These are phyloP conservation scores for Misgurnus mizolepis DNA, from an alignment of 2,113 vertebrate species.

Conservation along the genomic window DNA sequence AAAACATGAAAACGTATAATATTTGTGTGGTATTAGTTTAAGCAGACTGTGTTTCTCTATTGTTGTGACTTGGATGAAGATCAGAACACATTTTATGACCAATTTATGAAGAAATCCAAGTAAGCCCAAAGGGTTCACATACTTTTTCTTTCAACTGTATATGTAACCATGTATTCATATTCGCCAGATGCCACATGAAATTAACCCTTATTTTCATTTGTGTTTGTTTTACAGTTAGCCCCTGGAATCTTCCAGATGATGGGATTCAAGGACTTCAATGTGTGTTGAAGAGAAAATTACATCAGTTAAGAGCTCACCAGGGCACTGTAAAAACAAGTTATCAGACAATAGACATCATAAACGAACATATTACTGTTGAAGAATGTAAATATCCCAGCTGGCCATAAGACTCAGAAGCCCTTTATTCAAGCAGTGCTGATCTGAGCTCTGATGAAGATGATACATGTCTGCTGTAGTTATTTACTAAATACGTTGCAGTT, in stretches of 20 bases:
- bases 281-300: constrained; percentile 20
- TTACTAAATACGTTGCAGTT: too few relatives aligned
- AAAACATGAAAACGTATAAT: too few relatives aligned
- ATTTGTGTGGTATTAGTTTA: too few relatives aligned
- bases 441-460: constrained; percentile 7
- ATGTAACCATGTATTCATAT: background rate
- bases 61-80: too few relatives aligned
- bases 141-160: too few relatives aligned
- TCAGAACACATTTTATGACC: too few relatives aligned
- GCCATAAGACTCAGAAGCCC: background rate
- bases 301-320: constrained; percentile 3
- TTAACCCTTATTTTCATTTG: background rate
- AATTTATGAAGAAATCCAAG: too few relatives aligned
- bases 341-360: background rate
- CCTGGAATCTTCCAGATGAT: background rate
- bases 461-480: background rate
- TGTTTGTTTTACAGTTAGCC: constrained; percentile 1
- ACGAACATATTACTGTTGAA: background rate
- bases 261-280: constrained; percentile 3
- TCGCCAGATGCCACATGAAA: background rate
- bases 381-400: background rate
- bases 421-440: background rate
- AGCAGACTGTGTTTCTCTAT: too few relatives aligned
- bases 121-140: too few relatives aligned
- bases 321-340: constrained; percentile 1